Percentiles rank a stretch among this genome's conserved stretches.
Conservation (phyloP, 1,140 invertebrate genomes). For the Rhopalosiphum padi region DNA sequence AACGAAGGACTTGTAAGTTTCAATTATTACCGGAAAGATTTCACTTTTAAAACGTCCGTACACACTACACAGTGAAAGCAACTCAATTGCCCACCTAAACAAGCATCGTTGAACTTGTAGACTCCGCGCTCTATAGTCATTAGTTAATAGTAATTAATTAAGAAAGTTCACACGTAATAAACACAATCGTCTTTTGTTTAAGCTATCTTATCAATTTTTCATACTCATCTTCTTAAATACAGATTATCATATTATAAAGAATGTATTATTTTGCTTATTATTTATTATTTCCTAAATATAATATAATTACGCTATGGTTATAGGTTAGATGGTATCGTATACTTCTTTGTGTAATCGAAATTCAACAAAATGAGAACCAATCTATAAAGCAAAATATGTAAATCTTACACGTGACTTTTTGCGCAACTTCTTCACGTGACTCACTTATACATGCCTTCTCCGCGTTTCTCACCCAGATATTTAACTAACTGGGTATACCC, state of each 20-base stretch:
- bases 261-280: neutral
- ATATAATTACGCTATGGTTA: neutral
- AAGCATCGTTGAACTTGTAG: slow-evolving; percentile 17
- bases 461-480: neutral
- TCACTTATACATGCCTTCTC: neutral
- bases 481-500: neutral
- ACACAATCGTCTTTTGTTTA: neutral
- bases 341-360: neutral
- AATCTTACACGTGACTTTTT: slow-evolving; percentile 31
- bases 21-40: slow-evolving; percentile 23
- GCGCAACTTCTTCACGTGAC: slow-evolving; percentile 6
- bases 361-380: neutral
- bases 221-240: neutral
- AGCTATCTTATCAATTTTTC: neutral
- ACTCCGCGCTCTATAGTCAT: neutral
- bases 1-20: neutral
- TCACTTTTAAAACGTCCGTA: slow-evolving; percentile 14
- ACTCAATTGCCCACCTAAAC: neutral
- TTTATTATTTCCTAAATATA: neutral
- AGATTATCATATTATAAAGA: neutral
- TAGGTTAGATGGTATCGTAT: neutral
- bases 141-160: neutral
- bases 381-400: neutral
- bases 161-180: neutral
- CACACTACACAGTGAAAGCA: slow-evolving; percentile 23